phyloP scores from a whole-genome alignment of 2,797 vertebrate genomes.

The Periophthalmus magnuspinnatus region DNA sequence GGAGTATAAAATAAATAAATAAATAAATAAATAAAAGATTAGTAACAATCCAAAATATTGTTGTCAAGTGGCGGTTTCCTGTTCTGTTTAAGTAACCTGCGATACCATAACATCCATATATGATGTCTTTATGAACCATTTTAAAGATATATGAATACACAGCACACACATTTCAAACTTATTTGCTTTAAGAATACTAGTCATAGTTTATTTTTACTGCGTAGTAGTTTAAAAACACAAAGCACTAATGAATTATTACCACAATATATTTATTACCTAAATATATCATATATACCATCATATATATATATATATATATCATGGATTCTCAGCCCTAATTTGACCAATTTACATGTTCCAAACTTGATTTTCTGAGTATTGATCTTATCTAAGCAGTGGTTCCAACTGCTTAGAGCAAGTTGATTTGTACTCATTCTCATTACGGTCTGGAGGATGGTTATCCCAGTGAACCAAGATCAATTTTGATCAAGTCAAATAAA shows the following conservation, averaged over 20 bases:
- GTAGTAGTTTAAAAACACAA: not conserved
- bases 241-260: not conserved
- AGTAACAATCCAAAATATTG: not conserved
- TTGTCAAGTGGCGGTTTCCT: not conserved
- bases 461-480: conserved; percentile 91
- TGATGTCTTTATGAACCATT: conserved; percentile 42
- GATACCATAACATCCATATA: not conserved
- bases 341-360: conserved; percentile 68
- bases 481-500: conserved; percentile 80
- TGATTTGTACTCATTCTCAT: conserved; percentile 86
- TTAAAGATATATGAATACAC: not conserved
- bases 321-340: not conserved
- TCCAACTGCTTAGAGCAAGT: conserved; percentile 86
- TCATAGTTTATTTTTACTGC: not conserved
- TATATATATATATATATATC: no score
- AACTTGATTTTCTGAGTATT: conserved; percentile 89
- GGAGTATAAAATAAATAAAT: not conserved
- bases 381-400: conserved; percentile 77
- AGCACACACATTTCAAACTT: no score
- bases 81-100: not conserved
- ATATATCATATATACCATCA: no score
- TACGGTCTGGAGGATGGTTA: conserved; percentile 90
- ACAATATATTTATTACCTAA: no score
- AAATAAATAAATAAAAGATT: no score
- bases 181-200: not conserved